These are phyloP conservation scores for Harpegnathos saltator DNA, from an alignment of 1,140 invertebrate genomes.

Conservation along the genomic window DNA sequence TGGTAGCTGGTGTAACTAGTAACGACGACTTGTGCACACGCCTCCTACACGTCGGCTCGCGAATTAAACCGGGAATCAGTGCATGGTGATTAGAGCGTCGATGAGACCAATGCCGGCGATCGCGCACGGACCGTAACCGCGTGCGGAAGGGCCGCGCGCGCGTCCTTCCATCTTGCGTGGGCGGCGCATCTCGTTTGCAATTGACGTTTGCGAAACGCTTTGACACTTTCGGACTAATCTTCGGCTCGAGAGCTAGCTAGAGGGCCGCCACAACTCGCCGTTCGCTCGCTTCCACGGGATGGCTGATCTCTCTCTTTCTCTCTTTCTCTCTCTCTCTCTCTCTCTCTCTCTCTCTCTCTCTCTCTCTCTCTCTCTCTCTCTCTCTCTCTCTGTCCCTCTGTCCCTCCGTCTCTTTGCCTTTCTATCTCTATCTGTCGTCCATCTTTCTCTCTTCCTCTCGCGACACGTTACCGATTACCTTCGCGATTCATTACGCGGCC, in stretches of 20 bases:
- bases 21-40: slow-evolving; percentile 64
- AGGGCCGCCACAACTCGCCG: too few species aligned
- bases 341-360: too few species aligned
- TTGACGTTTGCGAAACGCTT: slow-evolving; percentile 3
- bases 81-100: slow-evolving; percentile 79
- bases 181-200: not conserved
- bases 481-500: not conserved
- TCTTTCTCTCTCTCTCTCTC: too few species aligned
- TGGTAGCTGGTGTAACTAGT: slow-evolving; percentile 74
- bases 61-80: slow-evolving; percentile 80
- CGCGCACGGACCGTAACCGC: slow-evolving; percentile 55
- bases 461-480: not conserved
- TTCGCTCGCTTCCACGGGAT: too few species aligned
- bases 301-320: too few species aligned
- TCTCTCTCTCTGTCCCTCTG: too few species aligned
- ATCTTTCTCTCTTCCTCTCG: not conserved
- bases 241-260: too few species aligned
- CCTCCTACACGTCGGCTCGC: slow-evolving; percentile 67
- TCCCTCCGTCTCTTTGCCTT: too few species aligned
- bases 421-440: too few species aligned
- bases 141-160: slow-evolving; percentile 25
- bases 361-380: too few species aligned
- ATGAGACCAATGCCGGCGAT: slow-evolving; percentile 69
- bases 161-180: not conserved
- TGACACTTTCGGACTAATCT: not conserved